Base-by-base conservation (phyloP, 2,888 invertebrate species). In the Leucophora obtusa region DNA sequence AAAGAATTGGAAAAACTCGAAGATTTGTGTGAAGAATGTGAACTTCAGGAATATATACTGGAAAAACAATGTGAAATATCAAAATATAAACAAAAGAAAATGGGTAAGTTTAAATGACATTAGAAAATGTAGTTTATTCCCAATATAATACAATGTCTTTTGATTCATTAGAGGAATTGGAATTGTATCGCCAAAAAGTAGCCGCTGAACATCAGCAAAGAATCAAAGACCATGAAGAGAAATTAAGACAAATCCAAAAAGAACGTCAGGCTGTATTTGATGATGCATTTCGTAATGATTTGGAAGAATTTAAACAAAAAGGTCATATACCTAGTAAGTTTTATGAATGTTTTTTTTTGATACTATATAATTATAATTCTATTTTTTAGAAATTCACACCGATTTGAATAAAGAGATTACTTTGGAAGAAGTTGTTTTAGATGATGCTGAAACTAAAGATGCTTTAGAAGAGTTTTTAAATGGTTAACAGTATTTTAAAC, bases 191-290 rank as follows among this genome's bases (percentile, higher is more conserved):
- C 90, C 92, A 89, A 51, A 91, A 91, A 78, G 87, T 94, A 56
- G 92, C 93, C 10, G 89, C 89, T 6, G 92, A 93, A 63, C 93
- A 94, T 85, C 90, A 92, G 10, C 89, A 92, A 43, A 92, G 92
- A 86, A 91, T 94, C 0, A 87, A 90, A 35, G 90, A 91, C 80
- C 86, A 88, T n/a, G 94, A 94, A 85, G 86, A 91, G 28, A 91
- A 91, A 62, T 91, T 93, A 74, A 91, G 92, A 71, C 90, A 91
- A 82, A 87, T 92, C 8, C 90, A 94, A 83, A 92, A 92, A 83
- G 94, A 95, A 86, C 91, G 94, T 38, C 94, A 94, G 84, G 92
- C 93, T 77, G 93, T 93, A 0, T 95, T 94, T 85, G 93, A 93
- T 84, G 93, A 94, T 87, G 94, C 93, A 11, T 95, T 95, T 85